A percentile compares a stretch with the other conserved stretches of the same genome.
phyloP scores from a whole-genome alignment of 1,140 invertebrate genomes.

The Aphelinus atriplicis region DNA sequence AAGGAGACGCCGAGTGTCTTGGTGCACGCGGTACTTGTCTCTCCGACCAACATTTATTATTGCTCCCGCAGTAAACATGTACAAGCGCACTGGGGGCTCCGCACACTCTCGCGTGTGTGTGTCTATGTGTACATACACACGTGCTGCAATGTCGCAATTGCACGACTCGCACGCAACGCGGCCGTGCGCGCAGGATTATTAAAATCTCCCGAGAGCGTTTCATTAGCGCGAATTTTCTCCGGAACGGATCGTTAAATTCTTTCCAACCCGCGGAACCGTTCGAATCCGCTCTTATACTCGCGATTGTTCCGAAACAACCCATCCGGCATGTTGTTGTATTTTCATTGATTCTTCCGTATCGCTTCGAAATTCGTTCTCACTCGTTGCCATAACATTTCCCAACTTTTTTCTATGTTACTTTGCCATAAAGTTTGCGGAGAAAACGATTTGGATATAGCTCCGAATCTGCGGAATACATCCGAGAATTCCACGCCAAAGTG shows the following conservation, averaged over 20 bases:
- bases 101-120: neutral
- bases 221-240: conserved; percentile 23
- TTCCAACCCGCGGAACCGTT: conserved; percentile 2
- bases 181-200: conserved; percentile 9
- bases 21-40: neutral
- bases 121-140: neutral
- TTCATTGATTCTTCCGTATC: too few species aligned
- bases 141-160: conserved; percentile 18
- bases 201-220: conserved; percentile 4
- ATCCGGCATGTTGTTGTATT: too few species aligned
- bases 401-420: too few species aligned
- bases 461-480: too few species aligned
- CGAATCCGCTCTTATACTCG: neutral
- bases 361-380: too few species aligned
- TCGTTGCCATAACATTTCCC: too few species aligned
- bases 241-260: conserved; percentile 8
- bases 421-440: too few species aligned
- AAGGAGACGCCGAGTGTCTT: neutral
- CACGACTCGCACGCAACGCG: neutral
- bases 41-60: neutral
- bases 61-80: neutral
- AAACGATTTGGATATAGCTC: too few species aligned
- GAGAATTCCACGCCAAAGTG: too few species aligned
- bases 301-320: conserved; percentile 12
- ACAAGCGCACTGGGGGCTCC: neutral